Percentiles rank a stretch among this genome's conserved stretches.
These are phyloP conservation scores for Serranus cabrilla DNA, from an alignment of 2,797 vertebrate species.

Conservation along the genomic window DNA sequence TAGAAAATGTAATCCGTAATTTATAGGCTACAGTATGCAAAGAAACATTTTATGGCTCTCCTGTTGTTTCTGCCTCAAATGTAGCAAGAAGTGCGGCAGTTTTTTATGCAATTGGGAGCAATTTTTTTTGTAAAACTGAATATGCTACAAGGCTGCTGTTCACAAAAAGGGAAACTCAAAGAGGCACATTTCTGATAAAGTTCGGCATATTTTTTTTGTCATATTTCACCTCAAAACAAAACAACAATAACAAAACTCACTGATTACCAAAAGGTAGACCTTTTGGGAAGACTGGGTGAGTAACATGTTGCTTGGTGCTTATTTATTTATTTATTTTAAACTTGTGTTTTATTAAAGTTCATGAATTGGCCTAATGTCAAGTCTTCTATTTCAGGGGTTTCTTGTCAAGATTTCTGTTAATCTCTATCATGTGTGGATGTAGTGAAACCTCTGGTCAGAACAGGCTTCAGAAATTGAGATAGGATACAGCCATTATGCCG, in stretches of 20 bases:
- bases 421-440: neutral
- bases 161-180: neutral
- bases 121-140: neutral
- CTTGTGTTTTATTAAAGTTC: no score
- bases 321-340: no score
- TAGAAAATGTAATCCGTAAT: neutral
- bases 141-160: neutral
- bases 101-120: neutral
- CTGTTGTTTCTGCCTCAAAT: constrained; percentile 8
- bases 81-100: neutral
- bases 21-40: neutral
- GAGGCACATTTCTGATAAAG: neutral
- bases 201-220: neutral
- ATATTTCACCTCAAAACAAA: neutral
- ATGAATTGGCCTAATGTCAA: no score
- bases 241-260: neutral
- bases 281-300: neutral
- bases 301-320: neutral
- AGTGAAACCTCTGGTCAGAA: neutral
- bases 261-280: neutral
- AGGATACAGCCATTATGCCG: no score
- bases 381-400: no score
- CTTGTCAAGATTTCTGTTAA: neutral
- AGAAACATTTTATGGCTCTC: neutral
- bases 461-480: neutral